A percentile compares a stretch with the other conserved stretches of the same genome.
These are phyloP conservation scores for Cryptotis parvus DNA, from an alignment of 2,113 vertebrate genomes.

Conservation along the genomic window DNA sequence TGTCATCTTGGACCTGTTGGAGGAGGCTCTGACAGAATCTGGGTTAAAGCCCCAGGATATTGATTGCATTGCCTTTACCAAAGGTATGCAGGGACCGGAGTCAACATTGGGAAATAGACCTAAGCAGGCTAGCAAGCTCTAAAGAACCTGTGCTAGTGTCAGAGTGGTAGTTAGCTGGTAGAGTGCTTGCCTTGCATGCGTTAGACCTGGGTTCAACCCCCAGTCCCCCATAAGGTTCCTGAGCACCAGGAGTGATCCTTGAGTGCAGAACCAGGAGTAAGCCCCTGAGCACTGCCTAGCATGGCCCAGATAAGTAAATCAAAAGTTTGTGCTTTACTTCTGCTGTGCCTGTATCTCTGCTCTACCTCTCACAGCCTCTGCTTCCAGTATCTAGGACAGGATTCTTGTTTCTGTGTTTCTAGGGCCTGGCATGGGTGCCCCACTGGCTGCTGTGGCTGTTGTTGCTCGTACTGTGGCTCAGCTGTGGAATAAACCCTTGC, in stretches of 20 bases:
- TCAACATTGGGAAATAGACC: background rate
- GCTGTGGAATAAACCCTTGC: slow-evolving; percentile 92
- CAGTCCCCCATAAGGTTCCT: no score
- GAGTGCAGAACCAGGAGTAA: no score
- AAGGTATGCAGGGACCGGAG: slow-evolving; percentile 85
- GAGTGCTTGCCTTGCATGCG: no score
- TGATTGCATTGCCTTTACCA: slow-evolving; percentile 94
- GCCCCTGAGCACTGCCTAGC: no score
- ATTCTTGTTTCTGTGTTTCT: slow-evolving; percentile 5
- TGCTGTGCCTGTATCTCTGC: background rate
- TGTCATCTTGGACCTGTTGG: slow-evolving; percentile 91
- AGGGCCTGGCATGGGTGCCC: slow-evolving; percentile 97
- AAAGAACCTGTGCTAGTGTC: background rate
- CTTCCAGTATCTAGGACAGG: background rate
- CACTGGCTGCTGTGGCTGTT: slow-evolving; percentile 90
- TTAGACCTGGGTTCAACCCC: no score
- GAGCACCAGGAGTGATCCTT: no score
- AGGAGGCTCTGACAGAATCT: slow-evolving; percentile 91
- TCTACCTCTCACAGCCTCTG: background rate
- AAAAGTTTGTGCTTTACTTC: background rate
- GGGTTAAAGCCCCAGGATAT: slow-evolving; percentile 89
- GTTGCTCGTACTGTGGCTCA: slow-evolving; percentile 94
- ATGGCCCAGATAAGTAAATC: no score
- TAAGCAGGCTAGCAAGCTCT: background rate
- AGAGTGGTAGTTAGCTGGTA: no score